Conservation (phyloP, 2,888 invertebrate genomes). For the Ecliptopera silaceata region DNA sequence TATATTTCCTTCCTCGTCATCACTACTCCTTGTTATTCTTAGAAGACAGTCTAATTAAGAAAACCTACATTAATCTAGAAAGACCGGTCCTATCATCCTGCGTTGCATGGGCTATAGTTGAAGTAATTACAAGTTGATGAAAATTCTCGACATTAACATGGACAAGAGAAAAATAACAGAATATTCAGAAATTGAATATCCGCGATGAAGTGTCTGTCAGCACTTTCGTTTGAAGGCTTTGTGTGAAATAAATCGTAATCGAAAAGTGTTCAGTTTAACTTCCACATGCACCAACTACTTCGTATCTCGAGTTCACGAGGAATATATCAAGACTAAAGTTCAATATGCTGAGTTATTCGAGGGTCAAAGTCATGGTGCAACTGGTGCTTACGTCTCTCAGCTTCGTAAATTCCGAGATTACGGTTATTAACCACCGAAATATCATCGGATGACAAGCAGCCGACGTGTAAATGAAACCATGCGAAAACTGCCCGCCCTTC, state of each 20-base stretch:
- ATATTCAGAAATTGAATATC: slow-evolving; percentile 21
- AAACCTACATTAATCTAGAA: slow-evolving; percentile 11
- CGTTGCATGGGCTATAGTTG: neutral
- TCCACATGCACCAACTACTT: neutral
- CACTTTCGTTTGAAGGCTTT: slow-evolving; percentile 15
- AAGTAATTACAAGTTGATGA: slow-evolving; percentile 13
- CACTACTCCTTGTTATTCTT: neutral
- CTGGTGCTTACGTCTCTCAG: slow-evolving; percentile 14
- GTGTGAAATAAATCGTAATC: slow-evolving; percentile 19
- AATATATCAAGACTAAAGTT: neutral
- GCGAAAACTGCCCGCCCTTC: slow-evolving; percentile 52
- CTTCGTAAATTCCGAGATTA: slow-evolving; percentile 43
- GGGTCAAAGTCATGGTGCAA: slow-evolving; percentile 1
- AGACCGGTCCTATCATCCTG: slow-evolving; percentile 7
- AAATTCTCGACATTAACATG: slow-evolving; percentile 8
- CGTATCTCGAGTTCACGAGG: neutral
- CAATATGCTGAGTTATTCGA: neutral
- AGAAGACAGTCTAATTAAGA: slow-evolving; percentile 3
- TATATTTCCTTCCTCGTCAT: neutral
- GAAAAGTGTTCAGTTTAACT: slow-evolving; percentile 34
- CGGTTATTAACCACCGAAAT: slow-evolving; percentile 62
- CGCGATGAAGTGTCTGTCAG: slow-evolving; percentile 15
- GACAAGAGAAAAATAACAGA: slow-evolving; percentile 1
- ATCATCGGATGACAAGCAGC: slow-evolving; percentile 56
- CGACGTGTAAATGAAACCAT: slow-evolving; percentile 58